These are phyloP conservation scores for Magallana ariakensis DNA, from an alignment of 1,140 invertebrate genomes.

Conservation along the genomic window DNA sequence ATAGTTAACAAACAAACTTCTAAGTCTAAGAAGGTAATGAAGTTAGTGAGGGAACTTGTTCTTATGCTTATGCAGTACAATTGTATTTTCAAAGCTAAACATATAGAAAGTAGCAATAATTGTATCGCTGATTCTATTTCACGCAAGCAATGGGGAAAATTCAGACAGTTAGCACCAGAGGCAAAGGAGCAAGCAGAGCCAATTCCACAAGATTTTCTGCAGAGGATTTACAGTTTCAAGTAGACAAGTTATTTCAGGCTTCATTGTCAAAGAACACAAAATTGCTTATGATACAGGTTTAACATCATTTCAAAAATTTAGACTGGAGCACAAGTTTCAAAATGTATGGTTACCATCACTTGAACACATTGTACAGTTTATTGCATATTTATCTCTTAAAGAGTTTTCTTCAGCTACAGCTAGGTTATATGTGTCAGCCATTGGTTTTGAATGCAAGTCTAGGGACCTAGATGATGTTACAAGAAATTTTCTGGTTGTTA, in stretches of 20 bases:
- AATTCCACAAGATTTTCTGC: constrained; percentile 12
- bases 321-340: too few species aligned
- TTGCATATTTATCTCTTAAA: constrained; percentile 4
- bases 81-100: constrained; percentile 9
- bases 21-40: constrained; percentile 20
- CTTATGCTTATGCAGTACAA: background rate
- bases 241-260: background rate
- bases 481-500: background rate
- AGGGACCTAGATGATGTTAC: constrained; percentile 27
- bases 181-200: background rate
- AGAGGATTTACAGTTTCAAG: background rate
- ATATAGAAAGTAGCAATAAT: constrained; percentile 9
- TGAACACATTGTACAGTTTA: background rate
- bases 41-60: constrained; percentile 14
- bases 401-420: constrained; percentile 10
- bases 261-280: too few species aligned
- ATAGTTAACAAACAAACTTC: constrained; percentile 40
- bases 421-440: background rate
- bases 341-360: background rate
- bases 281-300: too few species aligned
- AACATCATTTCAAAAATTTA: too few species aligned
- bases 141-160: constrained; percentile 26
- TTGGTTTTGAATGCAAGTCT: too few species aligned
- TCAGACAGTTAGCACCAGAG: background rate
- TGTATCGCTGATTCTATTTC: constrained; percentile 46